Evolutionary conservation across 2,113 vertebrate species (phyloP).

Genomic region (Anhinga rufa): DNA sequence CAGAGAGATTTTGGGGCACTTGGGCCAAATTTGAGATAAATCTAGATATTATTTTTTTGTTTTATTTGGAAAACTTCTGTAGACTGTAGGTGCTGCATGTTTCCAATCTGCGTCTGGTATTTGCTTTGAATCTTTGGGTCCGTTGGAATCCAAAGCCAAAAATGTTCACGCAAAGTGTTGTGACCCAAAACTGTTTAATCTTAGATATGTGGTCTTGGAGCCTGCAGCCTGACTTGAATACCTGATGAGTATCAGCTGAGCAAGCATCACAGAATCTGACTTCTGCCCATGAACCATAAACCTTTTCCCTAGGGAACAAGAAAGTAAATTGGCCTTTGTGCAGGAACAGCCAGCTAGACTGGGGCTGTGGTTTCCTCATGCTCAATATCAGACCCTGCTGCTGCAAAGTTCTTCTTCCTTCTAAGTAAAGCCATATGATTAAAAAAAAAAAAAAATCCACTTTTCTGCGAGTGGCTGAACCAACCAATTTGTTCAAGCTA

Average conservation of each 20-base stretch:
- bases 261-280: conserved; percentile 20
- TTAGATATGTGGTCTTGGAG: background rate
- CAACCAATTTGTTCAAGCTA: conserved; percentile 43
- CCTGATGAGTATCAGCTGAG: conserved; percentile 64
- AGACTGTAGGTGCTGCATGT: background rate
- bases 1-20: background rate
- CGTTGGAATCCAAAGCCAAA: background rate
- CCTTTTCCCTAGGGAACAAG: conserved; percentile 7
- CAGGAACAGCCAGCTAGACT: background rate
- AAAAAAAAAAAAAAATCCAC: background rate
- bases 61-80: background rate
- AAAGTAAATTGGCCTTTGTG: conserved; percentile 16
- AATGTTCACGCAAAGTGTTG: conserved; percentile 29
- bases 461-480: background rate
- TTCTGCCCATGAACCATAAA: conserved; percentile 48
- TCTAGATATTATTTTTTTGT: background rate
- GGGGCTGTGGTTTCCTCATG: background rate
- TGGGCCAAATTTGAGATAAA: background rate
- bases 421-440: conserved; percentile 60
- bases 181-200: conserved; percentile 60
- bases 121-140: conserved; percentile 6
- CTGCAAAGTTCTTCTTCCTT: background rate
- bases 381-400: background rate
- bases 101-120: background rate
- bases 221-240: background rate